These are phyloP conservation scores for Coremacera marginata DNA, from an alignment of 2,888 invertebrate species.

Conservation along the genomic window DNA sequence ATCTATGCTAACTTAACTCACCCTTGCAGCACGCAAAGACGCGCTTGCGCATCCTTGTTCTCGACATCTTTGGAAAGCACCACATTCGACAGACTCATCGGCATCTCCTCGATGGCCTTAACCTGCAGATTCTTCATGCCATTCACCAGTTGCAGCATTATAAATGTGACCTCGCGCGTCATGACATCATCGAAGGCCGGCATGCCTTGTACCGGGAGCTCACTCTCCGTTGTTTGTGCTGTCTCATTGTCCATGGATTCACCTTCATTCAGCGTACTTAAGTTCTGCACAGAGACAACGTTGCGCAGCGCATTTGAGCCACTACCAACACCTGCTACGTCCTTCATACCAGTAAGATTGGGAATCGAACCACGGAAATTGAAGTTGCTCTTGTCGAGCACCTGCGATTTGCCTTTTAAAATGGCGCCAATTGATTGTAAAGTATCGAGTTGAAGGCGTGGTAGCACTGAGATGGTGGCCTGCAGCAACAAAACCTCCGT, in stretches of 20 bases:
- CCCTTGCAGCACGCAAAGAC: slow-evolving; percentile 83
- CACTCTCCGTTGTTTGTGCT: neutral
- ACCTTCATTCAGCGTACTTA: slow-evolving; percentile 64
- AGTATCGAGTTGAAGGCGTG: slow-evolving; percentile 81
- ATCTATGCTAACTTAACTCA: slow-evolving; percentile 64
- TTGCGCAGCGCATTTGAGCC: slow-evolving; percentile 63
- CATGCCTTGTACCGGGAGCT: slow-evolving; percentile 53
- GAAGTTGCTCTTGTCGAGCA: slow-evolving; percentile 66
- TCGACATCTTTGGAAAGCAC: slow-evolving; percentile 78
- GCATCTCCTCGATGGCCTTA: slow-evolving; percentile 84
- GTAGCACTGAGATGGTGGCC: slow-evolving; percentile 83
- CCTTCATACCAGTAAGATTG: slow-evolving; percentile 65
- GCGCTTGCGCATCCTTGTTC: slow-evolving; percentile 74
- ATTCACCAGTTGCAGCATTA: slow-evolving; percentile 84
- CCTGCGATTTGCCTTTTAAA: slow-evolving; percentile 72
- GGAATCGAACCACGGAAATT: slow-evolving; percentile 69
- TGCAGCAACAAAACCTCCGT: slow-evolving; percentile 77
- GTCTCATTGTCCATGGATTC: slow-evolving; percentile 36
- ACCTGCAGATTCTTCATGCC: slow-evolving; percentile 86
- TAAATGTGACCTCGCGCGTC: slow-evolving; percentile 79
- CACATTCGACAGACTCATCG: slow-evolving; percentile 79
- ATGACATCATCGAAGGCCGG: slow-evolving; percentile 70
- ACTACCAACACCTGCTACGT: slow-evolving; percentile 46
- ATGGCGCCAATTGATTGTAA: slow-evolving; percentile 78
- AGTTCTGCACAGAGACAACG: slow-evolving; percentile 71